Base-by-base conservation (phyloP, 1,140 invertebrate genomes). In the Campodea augens region DNA sequence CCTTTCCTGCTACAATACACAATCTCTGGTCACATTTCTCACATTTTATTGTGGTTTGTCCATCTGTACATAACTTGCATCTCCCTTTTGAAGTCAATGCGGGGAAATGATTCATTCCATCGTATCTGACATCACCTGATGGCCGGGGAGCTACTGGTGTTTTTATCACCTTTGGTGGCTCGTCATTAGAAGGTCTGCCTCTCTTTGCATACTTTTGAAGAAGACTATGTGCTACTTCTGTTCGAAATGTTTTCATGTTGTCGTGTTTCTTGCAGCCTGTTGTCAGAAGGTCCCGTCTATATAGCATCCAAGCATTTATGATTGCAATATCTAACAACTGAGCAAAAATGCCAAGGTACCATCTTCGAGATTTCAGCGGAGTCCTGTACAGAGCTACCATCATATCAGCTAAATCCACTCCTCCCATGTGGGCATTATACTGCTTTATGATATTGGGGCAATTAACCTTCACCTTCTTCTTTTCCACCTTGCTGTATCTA, bases 361-460 rank as follows among this genome's bases (percentile, higher is more conserved):
- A 57, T 25, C 53, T 55, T 38, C 43, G 51, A 4, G 51, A 49
- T 12, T 45, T 37, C n/a, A 54, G 13, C 21, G 41, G 12, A 20
- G 42, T 53, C 23, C 51, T 27, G 46, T 55, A 54, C 4, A 51
- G 23, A 12, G 24, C 50, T 19, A 55, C 25, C 1, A 58, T 38
- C 38, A 50, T 49, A 37, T 52, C 55, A 7, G 43, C 41, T 20
- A 55, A 25, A 45, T 57, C 53, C 1, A 57, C 56, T 13, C 52
- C 56, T 19, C 54, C 54, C 54, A 56, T 56, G 22, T 52, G 46
- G 12, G n/a, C 25, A 41, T 57, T 56, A 32, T 55, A 57, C 25
- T 52, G 41, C 32, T 38, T 36, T 15, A 56, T 45, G 29, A 52
- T 41, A 13, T 25, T 10, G 20, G 53, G 50, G 25, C 40, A 25